Evolutionary conservation across 2,113 vertebrate genomes (phyloP), one percentile per base, ranked within the genome.

Genomic region (Rhinichthys klamathensis): DNA sequence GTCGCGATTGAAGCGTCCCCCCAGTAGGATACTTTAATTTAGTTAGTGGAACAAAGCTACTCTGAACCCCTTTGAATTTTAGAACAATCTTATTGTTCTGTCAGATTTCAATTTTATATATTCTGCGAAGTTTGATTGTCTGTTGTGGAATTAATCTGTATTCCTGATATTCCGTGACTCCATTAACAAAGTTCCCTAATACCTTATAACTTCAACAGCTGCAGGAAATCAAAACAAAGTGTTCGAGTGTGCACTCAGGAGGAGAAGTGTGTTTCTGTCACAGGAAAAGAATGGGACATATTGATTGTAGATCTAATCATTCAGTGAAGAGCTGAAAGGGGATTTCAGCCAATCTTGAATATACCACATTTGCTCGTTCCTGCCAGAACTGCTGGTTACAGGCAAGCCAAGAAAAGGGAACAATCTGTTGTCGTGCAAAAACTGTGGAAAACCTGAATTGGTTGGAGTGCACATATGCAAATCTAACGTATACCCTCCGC

Each of bases 241-340:
- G 61, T 46, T 44, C 67, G 4, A 81, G 79, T 67, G 61, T 46
- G 79, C 61, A 32, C 61, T 80, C n/a, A 2, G 35, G 60, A 44
- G 79, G 18, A 76, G 79, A 51, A 81, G 79, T 32, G 79, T 30
- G 27, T 67, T 63, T 81, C 79, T 81, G 77, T 85, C 75, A 78
- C 25, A 38, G 35, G 16, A 51, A 83, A 85, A 88, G 81, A 65
- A 54, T 16, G 49, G 82, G 89, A 38, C 74, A 74, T 87, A 86
- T 85, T 87, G 85, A 87, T 91, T 87, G 84, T 13, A 51, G 83
- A 91, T 89, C 76, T 75, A 75, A 86, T 91, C 82, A 82, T 73
- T 69, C 44, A 44, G 16, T 7, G 12, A 13, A 60, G 41, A 73
- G 77, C 72, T 88, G 85, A 84, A 84, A 63, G 83, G 85, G 85